Conservation (phyloP, 2,888 invertebrate genomes). For the Cephus pygmeus region DNA sequence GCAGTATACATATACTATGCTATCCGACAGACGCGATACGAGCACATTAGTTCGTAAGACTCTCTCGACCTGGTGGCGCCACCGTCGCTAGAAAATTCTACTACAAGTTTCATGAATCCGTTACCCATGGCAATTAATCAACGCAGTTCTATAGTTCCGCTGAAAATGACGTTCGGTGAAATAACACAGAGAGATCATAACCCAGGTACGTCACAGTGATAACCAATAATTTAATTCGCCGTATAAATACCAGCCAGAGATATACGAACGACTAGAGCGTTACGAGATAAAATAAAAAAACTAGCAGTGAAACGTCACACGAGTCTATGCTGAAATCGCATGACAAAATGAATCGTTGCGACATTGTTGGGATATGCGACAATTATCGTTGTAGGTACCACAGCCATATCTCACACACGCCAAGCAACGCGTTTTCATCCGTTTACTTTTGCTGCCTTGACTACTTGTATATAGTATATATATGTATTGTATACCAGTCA, state of each 20-base stretch:
- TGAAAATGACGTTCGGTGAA: neutral
- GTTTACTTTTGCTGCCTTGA: slow-evolving; percentile 15
- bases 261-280: neutral
- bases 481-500: neutral
- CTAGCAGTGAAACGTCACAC: slow-evolving; percentile 47
- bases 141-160: neutral
- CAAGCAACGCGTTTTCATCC: slow-evolving; percentile 28
- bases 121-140: neutral
- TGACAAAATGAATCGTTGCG: slow-evolving; percentile 47
- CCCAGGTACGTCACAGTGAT: neutral
- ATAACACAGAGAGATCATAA: neutral
- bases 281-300: neutral
- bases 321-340: slow-evolving; percentile 29
- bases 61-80: neutral
- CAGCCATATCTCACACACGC: slow-evolving; percentile 58
- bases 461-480: neutral
- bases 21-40: neutral
- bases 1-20: neutral
- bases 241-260: neutral
- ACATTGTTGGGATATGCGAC: slow-evolving; percentile 58
- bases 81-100: neutral
- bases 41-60: neutral
- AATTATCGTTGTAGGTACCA: slow-evolving; percentile 57
- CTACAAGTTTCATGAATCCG: neutral
- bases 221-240: neutral